Conservation (phyloP, 2,888 invertebrate genomes). For the Ormyrus thymus region DNA sequence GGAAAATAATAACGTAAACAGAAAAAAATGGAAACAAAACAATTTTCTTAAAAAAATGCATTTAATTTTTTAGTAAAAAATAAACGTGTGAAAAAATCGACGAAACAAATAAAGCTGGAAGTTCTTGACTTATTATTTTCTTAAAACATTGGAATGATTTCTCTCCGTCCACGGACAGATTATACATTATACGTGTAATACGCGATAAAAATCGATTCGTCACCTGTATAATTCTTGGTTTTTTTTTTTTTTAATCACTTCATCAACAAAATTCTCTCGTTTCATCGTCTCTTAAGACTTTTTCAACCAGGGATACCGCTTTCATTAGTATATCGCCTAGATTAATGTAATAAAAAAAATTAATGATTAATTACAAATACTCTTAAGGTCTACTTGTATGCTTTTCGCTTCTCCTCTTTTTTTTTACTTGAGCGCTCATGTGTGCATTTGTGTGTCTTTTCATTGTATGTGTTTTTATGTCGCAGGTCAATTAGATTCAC, state of each 20-base stretch:
- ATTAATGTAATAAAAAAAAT: constrained; percentile 44
- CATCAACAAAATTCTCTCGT: neutral
- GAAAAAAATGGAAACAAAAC: constrained; percentile 32
- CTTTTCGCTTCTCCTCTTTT: constrained; percentile 37
- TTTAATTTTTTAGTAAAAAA: constrained; percentile 53
- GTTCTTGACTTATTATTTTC: constrained; percentile 44
- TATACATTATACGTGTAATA: constrained; percentile 23
- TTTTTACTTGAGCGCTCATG: constrained; percentile 38
- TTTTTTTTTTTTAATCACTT: no score
- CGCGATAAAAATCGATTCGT: constrained; percentile 27
- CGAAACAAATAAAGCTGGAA: constrained; percentile 50
- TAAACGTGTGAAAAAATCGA: constrained; percentile 46
- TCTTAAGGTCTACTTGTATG: constrained; percentile 38
- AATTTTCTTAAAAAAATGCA: constrained; percentile 49
- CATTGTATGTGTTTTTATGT: constrained; percentile 35
- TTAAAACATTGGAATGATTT: constrained; percentile 54
- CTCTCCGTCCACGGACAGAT: constrained; percentile 40
- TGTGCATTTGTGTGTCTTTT: constrained; percentile 45
- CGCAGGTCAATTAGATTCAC: constrained; percentile 43
- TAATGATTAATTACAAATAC: constrained; percentile 41
- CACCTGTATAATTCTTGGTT: neutral
- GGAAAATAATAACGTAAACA: constrained; percentile 11
- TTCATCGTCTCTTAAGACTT: constrained; percentile 1
- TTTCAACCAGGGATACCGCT: constrained; percentile 31
- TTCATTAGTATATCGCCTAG: constrained; percentile 6